Conservation (phyloP, 2,797 vertebrate species). For the Erethizon dorsatum region DNA sequence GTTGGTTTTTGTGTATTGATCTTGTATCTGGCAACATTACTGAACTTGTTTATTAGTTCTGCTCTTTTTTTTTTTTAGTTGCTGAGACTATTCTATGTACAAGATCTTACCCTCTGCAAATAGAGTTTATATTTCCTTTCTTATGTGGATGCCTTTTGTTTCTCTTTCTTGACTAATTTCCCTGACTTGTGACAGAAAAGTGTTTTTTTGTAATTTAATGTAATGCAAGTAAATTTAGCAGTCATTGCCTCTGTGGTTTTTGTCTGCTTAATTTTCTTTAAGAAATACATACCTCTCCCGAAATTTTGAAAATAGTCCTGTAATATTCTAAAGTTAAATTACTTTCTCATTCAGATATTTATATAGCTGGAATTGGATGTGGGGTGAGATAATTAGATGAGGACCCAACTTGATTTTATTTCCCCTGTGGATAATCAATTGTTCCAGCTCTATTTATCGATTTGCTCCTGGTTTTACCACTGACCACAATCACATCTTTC, state of each 20-base stretch:
- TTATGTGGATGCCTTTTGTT: neutral
- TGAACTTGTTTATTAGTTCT: neutral
- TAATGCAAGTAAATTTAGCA: neutral
- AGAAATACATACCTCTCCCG: neutral
- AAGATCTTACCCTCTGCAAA: neutral
- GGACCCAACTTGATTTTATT: neutral
- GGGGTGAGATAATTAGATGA: neutral
- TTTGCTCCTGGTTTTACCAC: too few species aligned
- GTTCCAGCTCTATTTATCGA: neutral
- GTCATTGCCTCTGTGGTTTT: neutral
- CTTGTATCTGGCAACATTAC: neutral
- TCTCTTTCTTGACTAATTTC: neutral
- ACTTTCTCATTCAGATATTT: neutral
- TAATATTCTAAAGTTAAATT: neutral
- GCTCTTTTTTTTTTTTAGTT: neutral
- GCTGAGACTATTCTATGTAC: neutral
- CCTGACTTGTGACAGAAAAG: neutral
- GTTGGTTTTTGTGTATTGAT: neutral
- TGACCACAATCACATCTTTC: neutral
- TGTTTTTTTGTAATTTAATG: neutral
- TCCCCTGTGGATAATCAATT: neutral
- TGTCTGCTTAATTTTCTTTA: neutral
- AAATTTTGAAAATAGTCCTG: neutral
- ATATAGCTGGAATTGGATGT: neutral
- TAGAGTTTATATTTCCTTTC: neutral